Evolutionary conservation across 1,140 invertebrate species (phyloP).

Genomic region (Apis florea): DNA sequence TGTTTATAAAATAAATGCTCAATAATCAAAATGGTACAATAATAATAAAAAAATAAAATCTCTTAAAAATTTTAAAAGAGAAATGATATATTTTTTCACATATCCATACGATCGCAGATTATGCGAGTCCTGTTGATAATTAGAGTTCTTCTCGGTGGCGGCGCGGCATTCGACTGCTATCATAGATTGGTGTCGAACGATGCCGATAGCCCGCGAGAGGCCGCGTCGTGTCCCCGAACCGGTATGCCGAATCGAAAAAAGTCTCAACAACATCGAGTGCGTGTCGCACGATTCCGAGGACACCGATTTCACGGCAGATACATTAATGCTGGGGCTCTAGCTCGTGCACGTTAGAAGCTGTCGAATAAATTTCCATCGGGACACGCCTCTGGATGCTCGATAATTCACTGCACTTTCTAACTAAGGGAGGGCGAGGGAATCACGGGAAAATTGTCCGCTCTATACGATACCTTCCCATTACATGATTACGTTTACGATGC

Average conservation of each 20-base stretch:
- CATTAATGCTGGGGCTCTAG: slow-evolving; percentile 72
- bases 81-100: too few relatives aligned
- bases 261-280: slow-evolving; percentile 66
- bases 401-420: slow-evolving; percentile 53
- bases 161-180: slow-evolving; percentile 15
- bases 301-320: slow-evolving; percentile 76
- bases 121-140: slow-evolving; percentile 31
- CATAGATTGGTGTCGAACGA: slow-evolving; percentile 38
- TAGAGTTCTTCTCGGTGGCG: slow-evolving; percentile 40
- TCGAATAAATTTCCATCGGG: slow-evolving; percentile 64
- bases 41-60: too few relatives aligned
- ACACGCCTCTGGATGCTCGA: slow-evolving; percentile 42
- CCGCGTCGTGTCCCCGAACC: slow-evolving; percentile 46
- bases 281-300: slow-evolving; percentile 74
- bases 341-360: slow-evolving; percentile 56
- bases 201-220: slow-evolving; percentile 38
- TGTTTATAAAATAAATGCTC: too few relatives aligned
- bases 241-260: slow-evolving; percentile 50
- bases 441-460: slow-evolving; percentile 18
- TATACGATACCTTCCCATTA: background rate
- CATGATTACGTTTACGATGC: background rate
- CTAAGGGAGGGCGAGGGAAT: background rate
- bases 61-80: too few relatives aligned
- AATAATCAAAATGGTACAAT: too few relatives aligned
- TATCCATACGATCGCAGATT: too few relatives aligned